Evolutionary conservation across 2,888 invertebrate genomes (phyloP), one percentile per base, ranked within the genome.

Genomic region (Drosophila ustulata): DNA sequence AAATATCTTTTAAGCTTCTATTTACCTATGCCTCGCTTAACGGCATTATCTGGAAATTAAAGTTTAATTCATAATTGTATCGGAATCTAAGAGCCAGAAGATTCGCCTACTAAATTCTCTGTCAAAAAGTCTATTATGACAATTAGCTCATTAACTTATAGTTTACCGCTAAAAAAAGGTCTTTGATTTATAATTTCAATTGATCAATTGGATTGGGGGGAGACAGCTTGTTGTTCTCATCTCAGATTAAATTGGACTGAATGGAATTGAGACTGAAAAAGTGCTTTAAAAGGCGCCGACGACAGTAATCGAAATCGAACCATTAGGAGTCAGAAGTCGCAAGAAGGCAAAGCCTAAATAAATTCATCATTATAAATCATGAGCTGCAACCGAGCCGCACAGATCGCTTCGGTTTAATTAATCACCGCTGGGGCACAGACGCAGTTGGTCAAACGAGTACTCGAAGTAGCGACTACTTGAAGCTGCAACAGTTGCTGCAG

Each of bases 281-380:
- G 89, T 68, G 49, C 68, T 73, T 63, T 71, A 55, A 84, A 89
- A 84, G 82, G 78, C 78, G 70, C 89, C 83, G 88, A 70, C 83
- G 30, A 26, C 78, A 65, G 67, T 69, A 66, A 49, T 41, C 18
- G 79, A 69, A 71, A 67, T 78, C 79, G 82, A 63, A 64, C 45
- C 56, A 65, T 50, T 75, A 69, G 28, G 28, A 53, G 41, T 37
- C 57, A 45, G 45, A 56, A 56, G 55, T 45, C 45, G 55, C 39
- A 41, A 41, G 39, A 13, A 45, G 57, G 57, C 71, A 73, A 86
- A 87, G 82, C 89, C 88, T 84, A 90, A 90, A 90, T 91, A 90
- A 91, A 91, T 91, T 91, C 91, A 85, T 91, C 91, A 90, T 88
- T 90, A 90, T 91, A 91, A 91, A 90, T 91, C 90, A 90, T 91